Evolutionary conservation across 2,888 invertebrate species (phyloP).

Genomic region (Itoplectis maculator): DNA sequence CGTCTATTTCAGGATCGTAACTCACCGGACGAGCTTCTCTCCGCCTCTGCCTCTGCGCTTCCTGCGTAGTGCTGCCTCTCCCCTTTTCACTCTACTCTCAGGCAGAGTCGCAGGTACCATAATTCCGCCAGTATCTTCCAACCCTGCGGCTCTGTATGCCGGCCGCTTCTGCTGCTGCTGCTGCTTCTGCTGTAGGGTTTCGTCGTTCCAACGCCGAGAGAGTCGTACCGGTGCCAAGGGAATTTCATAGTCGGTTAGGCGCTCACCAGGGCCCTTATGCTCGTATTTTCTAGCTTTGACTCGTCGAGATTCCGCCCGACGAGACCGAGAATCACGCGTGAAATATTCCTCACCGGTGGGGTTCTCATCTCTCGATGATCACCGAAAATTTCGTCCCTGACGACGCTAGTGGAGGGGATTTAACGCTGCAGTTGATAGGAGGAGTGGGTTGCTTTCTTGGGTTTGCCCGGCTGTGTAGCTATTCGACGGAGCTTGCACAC

Average conservation of each 20-base stretch:
- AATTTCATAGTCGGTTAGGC: constrained; percentile 60
- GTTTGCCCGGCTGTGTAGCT: neutral
- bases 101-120: constrained; percentile 1
- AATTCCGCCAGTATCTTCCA: constrained; percentile 20
- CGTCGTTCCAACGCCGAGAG: neutral
- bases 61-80: neutral
- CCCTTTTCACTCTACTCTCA: neutral
- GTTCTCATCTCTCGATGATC: constrained; percentile 11
- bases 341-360: no score
- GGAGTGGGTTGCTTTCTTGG: neutral
- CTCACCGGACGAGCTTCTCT: neutral
- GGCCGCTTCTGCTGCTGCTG: neutral
- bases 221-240: constrained; percentile 35
- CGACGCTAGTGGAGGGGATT: neutral
- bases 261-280: constrained; percentile 31
- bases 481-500: neutral
- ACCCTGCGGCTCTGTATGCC: neutral
- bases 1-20: constrained; percentile 8
- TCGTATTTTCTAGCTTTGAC: constrained; percentile 20
- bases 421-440: neutral
- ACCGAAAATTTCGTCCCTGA: constrained; percentile 26
- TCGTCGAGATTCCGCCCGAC: neutral
- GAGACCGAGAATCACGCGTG: constrained; percentile 14
- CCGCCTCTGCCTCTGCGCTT: neutral
- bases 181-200: neutral